Base-by-base conservation (phyloP, 2,797 vertebrate genomes). In the Balearica regulorum region DNA sequence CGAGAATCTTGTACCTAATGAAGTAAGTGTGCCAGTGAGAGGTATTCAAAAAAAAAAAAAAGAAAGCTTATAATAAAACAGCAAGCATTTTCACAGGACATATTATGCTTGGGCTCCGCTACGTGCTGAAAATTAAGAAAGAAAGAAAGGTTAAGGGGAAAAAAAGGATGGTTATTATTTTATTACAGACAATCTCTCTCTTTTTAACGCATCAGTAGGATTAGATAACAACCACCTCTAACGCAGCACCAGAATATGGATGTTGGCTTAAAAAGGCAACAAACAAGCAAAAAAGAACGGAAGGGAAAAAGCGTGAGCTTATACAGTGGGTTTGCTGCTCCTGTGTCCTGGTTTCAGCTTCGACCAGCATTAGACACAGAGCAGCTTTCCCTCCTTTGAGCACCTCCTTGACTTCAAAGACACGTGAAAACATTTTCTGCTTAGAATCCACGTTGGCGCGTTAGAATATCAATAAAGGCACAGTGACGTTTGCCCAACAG, bases 1-100 rank as follows among this genome's bases (percentile, higher is more conserved):
- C 73, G 86, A 91, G 76, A 95, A 95, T 88, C 82, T 93, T 62
- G 75, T 68, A 94, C 92, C 94, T 97, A 97, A 95, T 61, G 92
- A 95, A 97, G 92, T 90, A 94, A 95, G 71, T 65, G 92, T 95
- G 93, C 70, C 94, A 96, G 79, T 73, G 91, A 92, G 5, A 64
- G 87, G 75, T 78, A 90, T 95, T 87, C 91, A 69, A 90, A 21
- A 41, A 91, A 69, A 90, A 21, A 41, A 88, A 49, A 71, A 75
- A 35, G 5, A 71, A 70, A 92, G 76, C 64, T 95, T 46, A 77
- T 64, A n/a, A 84, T 81, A 89, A 96, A 48, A 29, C 55, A 94
- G 54, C 28, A 65, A 80, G 73, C 25, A 24, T 94, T 93, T 96
- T 55, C 88, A 89, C 75, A 70, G 90, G 87, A 91, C 86, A 19